Base-by-base conservation (phyloP, 2,113 vertebrate species). In the Alectura lathami region DNA sequence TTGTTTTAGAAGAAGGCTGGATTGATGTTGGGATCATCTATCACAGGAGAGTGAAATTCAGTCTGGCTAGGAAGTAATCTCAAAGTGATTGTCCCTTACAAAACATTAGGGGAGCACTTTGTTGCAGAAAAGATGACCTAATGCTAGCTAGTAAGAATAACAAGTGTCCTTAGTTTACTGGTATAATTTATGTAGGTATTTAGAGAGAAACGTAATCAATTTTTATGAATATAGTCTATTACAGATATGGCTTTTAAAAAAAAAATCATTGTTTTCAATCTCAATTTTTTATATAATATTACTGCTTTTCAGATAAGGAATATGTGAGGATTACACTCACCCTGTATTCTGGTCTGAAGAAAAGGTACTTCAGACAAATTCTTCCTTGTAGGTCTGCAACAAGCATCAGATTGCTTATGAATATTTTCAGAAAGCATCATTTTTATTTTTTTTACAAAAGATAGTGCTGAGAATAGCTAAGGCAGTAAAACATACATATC, bases 361-460 rank as follows among this genome's bases (percentile, higher is more conserved):
- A 88, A 70, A 83, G 12, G 10, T n/a, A 47, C 16, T 27, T 82
- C 27, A 89, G 57, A 59, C 45, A 51, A 50, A 50, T 96, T 82
- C 69, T 30, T 76, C 69, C 42, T 36, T 92, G 43, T 78, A 86
- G 91, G 75, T 62, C 47, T 82, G 36, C 83, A 95, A 66, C 3
- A 34, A 91, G 57, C 20, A 32, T 24, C 69, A 80, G 54, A 74
- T 92, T 36, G 63, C 48, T 23, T 80, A 38, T 32, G 54, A 83
- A 30, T 67, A 86, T 92, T 75, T 88, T 90, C 57, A 91, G 85
- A 68, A 86, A 94, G 54, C 47, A 60, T 73, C 2, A 38, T 74
- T 88, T 82, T 29, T 54, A 70, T 93, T 89, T 88, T 73, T 83
- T 59, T 59, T 59, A 78, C 88, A 79, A 94, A 92, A 95, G 42